Conservation (phyloP, 2,797 vertebrate species). For the Erithacus rubecula region DNA sequence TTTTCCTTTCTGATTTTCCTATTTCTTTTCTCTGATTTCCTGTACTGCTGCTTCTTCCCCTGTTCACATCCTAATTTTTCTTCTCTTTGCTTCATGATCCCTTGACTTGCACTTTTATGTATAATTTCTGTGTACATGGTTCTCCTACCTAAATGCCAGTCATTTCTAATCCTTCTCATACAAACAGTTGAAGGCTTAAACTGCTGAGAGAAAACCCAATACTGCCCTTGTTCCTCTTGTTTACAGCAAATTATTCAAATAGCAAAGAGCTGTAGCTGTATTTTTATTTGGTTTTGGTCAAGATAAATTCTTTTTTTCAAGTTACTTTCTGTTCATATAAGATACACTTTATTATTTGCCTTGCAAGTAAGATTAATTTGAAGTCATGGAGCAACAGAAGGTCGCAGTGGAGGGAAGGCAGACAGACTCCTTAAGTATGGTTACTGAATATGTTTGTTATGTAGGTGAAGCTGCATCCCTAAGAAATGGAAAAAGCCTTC, state of each 20-base stretch:
- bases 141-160: not conserved
- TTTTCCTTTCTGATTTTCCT: not conserved
- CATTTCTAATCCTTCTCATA: not conserved
- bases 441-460: not conserved
- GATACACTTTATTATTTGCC: not conserved
- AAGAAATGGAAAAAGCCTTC: not conserved
- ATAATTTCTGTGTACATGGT: not conserved
- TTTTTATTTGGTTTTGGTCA: not conserved
- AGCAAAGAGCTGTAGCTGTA: not conserved
- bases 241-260: not conserved
- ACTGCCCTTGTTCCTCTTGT: not conserved
- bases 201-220: not conserved
- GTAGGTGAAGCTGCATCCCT: not conserved
- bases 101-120: not conserved
- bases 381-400: not conserved
- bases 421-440: not conserved
- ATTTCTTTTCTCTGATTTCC: not conserved
- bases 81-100: not conserved
- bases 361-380: conserved; percentile 4
- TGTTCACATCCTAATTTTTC: not conserved
- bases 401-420: not conserved
- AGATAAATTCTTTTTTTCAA: not conserved
- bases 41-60: not conserved
- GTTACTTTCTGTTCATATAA: not conserved
- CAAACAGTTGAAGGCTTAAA: not conserved